These are phyloP conservation scores for Patiria pectinifera DNA, from an alignment of 53 echinoderm and acorn worm species.

Conservation along the genomic window DNA sequence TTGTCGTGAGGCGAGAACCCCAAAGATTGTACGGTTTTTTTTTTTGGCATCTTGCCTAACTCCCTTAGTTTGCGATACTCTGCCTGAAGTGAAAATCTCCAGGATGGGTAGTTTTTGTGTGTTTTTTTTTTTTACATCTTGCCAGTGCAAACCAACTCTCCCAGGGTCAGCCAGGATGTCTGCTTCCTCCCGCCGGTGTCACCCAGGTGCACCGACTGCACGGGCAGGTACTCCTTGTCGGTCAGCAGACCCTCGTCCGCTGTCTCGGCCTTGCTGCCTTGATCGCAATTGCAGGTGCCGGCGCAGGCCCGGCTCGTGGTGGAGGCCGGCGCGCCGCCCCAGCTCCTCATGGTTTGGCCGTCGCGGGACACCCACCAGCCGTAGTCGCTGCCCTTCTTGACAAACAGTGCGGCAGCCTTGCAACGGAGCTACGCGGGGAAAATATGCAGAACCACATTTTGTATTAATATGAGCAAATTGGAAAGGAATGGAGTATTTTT, in stretches of 20 bases:
- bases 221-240: constrained; percentile 75
- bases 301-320: constrained; percentile 30
- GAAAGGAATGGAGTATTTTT: too few relatives aligned
- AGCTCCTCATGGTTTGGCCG: constrained; percentile 39
- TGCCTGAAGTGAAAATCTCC: background rate
- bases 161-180: constrained; percentile 40
- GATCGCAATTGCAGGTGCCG: constrained; percentile 70
- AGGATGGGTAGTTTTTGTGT: background rate
- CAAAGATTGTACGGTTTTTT: too few relatives aligned
- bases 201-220: constrained; percentile 70
- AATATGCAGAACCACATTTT: background rate
- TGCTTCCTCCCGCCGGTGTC: constrained; percentile 66
- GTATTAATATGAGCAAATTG: too few relatives aligned
- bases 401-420: constrained; percentile 44
- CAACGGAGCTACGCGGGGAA: constrained; percentile 24
- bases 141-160: constrained; percentile 28
- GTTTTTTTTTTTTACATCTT: background rate
- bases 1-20: too few relatives aligned
- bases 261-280: constrained; percentile 5
- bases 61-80: background rate
- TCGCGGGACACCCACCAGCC: constrained; percentile 70
- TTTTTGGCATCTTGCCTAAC: too few relatives aligned
- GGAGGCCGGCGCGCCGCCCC: constrained; percentile 51
- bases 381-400: constrained; percentile 53
- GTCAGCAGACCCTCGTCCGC: constrained; percentile 67